Percentiles rank a stretch among this genome's conserved stretches.
These are phyloP conservation scores for Leptodactylus fallax DNA, from an alignment of 2,797 vertebrate genomes.

Conservation along the genomic window DNA sequence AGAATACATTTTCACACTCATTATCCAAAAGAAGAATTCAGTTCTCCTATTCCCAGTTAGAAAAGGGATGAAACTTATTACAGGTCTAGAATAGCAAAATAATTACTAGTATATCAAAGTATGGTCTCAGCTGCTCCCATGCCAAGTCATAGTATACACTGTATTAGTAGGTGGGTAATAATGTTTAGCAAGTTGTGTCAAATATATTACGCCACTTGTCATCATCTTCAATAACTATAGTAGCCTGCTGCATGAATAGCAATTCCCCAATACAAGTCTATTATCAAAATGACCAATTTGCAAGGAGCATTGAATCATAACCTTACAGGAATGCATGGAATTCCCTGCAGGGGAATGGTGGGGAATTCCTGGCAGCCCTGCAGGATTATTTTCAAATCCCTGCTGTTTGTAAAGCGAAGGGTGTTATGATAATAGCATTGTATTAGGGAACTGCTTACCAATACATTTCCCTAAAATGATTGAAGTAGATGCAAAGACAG, in stretches of 20 bases:
- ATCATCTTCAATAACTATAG: neutral
- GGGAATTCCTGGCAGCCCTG: neutral
- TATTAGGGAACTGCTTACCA: neutral
- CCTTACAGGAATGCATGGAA: neutral
- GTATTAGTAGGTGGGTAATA: no score
- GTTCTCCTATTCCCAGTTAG: no score
- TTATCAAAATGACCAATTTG: neutral
- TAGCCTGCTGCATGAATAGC: neutral
- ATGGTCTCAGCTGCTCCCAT: no score
- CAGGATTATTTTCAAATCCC: constrained; percentile 1
- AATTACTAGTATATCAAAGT: no score
- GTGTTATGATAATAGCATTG: neutral
- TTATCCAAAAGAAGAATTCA: no score
- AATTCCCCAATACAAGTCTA: neutral
- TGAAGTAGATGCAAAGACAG: neutral
- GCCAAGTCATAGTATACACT: no score
- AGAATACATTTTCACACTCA: no score
- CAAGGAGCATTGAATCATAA: neutral
- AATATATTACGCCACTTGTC: neutral
- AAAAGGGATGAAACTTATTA: no score
- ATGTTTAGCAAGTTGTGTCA: neutral
- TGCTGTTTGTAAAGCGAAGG: neutral
- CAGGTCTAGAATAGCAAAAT: no score
- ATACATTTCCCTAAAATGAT: neutral
- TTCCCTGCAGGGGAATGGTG: constrained; percentile 11